These are phyloP conservation scores for Beris morrisii DNA, from an alignment of 2,888 invertebrate genomes.

Conservation along the genomic window DNA sequence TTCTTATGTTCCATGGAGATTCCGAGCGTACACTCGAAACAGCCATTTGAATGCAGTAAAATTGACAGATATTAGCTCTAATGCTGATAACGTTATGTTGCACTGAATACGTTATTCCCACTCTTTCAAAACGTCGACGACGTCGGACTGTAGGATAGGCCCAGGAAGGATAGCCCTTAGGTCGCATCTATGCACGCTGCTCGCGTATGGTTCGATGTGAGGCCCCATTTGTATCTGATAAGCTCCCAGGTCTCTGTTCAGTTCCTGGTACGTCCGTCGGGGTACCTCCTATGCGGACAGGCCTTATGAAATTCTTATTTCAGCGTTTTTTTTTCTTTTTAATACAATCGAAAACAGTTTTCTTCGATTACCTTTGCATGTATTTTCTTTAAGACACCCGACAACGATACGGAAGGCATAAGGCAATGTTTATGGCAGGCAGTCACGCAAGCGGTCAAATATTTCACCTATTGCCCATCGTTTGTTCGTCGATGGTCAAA, in stretches of 20 bases:
- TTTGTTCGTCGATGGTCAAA: constrained; percentile 17
- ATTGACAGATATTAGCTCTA: constrained; percentile 39
- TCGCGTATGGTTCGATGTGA: constrained; percentile 11
- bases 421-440: constrained; percentile 20
- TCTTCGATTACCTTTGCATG: constrained; percentile 17
- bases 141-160: constrained; percentile 7
- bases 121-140: constrained; percentile 26
- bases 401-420: constrained; percentile 21
- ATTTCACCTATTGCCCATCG: constrained; percentile 35
- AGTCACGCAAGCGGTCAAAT: constrained; percentile 36
- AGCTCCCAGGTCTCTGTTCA: constrained; percentile 1
- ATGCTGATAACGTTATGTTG: constrained; percentile 32
- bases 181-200: constrained; percentile 23
- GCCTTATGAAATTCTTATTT: constrained; percentile 10
- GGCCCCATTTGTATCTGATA: constrained; percentile 25
- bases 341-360: constrained; percentile 11
- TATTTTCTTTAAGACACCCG: background rate
- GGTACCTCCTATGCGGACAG: background rate
- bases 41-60: constrained; percentile 37
- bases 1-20: constrained; percentile 12
- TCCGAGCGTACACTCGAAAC: constrained; percentile 23
- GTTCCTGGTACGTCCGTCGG: constrained; percentile 18
- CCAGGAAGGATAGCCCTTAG: constrained; percentile 1
- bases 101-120: constrained; percentile 17
- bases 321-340: constrained; percentile 1